Percentiles rank a stretch among this genome's conserved stretches.
Evolutionary conservation across 2,888 invertebrate species (phyloP).

Genomic region (Andrena bicolor): DNA sequence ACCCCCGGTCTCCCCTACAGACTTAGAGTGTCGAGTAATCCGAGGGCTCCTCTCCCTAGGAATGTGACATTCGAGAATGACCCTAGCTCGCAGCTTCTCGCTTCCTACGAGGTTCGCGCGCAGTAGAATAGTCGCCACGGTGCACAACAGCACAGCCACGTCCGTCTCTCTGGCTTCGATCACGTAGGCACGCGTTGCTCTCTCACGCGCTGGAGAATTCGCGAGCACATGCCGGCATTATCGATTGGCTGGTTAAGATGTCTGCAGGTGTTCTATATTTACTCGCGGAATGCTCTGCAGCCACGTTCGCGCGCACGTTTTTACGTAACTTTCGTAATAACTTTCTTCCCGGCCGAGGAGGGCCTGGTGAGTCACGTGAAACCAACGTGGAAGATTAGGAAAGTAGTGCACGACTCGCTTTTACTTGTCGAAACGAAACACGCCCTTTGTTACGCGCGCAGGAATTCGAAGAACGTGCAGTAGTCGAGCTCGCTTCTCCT

Average conservation of each 20-base stretch:
- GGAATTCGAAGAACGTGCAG: too few relatives aligned
- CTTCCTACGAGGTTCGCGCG: not conserved
- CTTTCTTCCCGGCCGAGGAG: not conserved
- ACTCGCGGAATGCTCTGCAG: conserved; percentile 4
- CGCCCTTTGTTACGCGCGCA: too few relatives aligned
- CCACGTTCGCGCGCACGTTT: not conserved
- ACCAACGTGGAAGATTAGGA: not conserved
- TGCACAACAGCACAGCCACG: not conserved
- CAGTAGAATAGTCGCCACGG: not conserved
- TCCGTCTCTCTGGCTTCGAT: conserved; percentile 41
- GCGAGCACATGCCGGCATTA: conserved; percentile 33
- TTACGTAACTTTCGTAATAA: not conserved
- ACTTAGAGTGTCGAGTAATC: too few relatives aligned
- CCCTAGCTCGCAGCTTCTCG: not conserved
- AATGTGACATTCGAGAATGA: not conserved
- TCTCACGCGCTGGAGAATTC: conserved; percentile 11
- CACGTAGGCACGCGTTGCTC: conserved; percentile 51
- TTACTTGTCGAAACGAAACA: not conserved
- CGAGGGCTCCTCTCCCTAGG: too few relatives aligned
- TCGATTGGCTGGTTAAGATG: conserved; percentile 47
- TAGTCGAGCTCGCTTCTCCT: too few relatives aligned
- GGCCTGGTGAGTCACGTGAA: not conserved
- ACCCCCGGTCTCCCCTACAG: too few relatives aligned
- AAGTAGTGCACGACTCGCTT: not conserved
- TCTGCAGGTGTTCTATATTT: conserved; percentile 44